A percentile compares a stretch with the other conserved stretches of the same genome.
Evolutionary conservation across 2,888 invertebrate genomes (phyloP).

Genomic region (Elaeidobius kamerunicus): DNA sequence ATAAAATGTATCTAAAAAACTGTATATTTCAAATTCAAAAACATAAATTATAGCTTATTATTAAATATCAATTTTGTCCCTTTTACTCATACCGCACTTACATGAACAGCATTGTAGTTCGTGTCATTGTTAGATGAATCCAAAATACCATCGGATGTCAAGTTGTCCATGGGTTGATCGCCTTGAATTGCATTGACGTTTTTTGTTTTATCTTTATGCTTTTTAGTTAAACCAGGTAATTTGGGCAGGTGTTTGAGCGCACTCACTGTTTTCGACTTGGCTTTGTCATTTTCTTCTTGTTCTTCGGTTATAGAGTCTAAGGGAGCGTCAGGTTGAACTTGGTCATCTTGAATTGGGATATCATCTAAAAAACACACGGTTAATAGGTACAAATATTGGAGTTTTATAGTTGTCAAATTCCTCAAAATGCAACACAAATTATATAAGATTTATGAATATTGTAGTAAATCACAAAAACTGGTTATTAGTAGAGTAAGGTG

Average conservation of each 20-base stretch:
- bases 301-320: conserved; percentile 70
- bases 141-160: conserved; percentile 29
- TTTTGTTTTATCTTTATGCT: conserved; percentile 34
- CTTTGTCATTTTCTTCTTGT: conserved; percentile 53
- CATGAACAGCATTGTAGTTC: conserved; percentile 28
- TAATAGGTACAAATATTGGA: too few species aligned
- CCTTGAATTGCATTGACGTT: conserved; percentile 33
- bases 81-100: conserved; percentile 29
- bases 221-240: conserved; percentile 49
- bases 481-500: too few species aligned
- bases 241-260: conserved; percentile 59
- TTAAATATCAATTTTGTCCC: too few species aligned
- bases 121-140: conserved; percentile 33
- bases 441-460: too few species aligned
- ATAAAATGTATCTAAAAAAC: conserved; percentile 1
- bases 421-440: too few species aligned
- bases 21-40: conserved; percentile 7
- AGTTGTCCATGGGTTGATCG: conserved; percentile 35
- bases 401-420: too few species aligned
- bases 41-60: conserved; percentile 4
- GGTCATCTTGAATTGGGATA: conserved; percentile 79
- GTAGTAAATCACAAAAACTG: too few species aligned
- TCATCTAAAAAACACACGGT: conserved; percentile 63
- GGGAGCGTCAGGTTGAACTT: conserved; percentile 58
- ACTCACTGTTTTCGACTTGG: conserved; percentile 49